These are phyloP conservation scores for Enteromius treurensis DNA, from an alignment of 2,797 vertebrate species.

Conservation along the genomic window DNA sequence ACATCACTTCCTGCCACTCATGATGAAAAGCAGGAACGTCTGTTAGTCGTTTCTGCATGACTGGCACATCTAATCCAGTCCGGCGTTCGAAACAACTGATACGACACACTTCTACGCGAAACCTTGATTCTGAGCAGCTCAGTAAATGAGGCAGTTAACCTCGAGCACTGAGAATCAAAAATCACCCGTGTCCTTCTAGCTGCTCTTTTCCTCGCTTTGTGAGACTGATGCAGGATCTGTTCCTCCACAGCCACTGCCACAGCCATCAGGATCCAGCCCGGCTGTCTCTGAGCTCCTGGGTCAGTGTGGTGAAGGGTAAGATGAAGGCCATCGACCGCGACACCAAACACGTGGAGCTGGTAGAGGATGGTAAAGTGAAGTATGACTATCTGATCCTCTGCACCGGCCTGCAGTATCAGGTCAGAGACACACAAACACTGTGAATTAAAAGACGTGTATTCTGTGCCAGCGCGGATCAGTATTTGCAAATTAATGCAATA, in stretches of 20 bases:
- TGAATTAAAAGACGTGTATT: conserved; percentile 7
- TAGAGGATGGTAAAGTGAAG: conserved; percentile 70
- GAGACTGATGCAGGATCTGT: background rate
- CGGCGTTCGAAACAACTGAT: background rate
- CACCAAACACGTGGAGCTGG: conserved; percentile 82
- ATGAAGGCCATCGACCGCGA: conserved; percentile 87
- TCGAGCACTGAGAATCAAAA: conserved; percentile 1
- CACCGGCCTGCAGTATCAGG: conserved; percentile 90
- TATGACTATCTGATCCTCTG: conserved; percentile 93
- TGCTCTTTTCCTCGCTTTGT: background rate
- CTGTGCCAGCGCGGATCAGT: conserved; percentile 2
- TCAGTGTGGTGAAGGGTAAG: conserved; percentile 84
- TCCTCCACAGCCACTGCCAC: conserved; percentile 83
- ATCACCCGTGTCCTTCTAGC: background rate
- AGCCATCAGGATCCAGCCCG: conserved; percentile 80
- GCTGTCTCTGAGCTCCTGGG: conserved; percentile 83
- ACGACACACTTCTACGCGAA: background rate
- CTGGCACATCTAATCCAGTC: conserved; percentile 15
- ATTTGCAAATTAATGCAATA: conserved; percentile 4
- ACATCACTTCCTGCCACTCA: background rate
- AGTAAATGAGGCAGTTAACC: conserved; percentile 9
- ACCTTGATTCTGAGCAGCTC: conserved; percentile 1
- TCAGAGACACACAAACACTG: conserved; percentile 63
- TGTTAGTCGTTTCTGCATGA: conserved; percentile 18
- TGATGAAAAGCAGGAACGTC: conserved; percentile 1